phyloP scores from a whole-genome alignment of 2,113 vertebrate genomes.

The Aptenodytes forsteri region DNA sequence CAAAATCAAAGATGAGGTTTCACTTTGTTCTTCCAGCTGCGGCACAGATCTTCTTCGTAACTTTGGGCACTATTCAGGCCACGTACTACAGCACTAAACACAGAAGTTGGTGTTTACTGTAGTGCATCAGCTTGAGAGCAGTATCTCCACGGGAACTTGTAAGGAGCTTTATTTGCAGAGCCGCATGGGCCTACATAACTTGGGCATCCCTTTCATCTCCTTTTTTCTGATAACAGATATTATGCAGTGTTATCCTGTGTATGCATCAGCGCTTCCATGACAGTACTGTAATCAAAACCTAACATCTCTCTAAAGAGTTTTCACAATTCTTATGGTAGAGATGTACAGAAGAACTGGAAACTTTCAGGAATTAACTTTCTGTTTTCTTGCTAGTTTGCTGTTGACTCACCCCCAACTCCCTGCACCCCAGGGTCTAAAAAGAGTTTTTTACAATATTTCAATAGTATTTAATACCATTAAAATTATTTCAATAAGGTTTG shows the following conservation, averaged over 20 bases:
- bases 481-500: background rate
- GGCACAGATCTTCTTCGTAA: background rate
- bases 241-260: background rate
- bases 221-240: background rate
- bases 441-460: background rate
- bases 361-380: background rate
- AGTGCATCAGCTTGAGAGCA: background rate
- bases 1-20: background rate
- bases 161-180: background rate
- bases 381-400: background rate
- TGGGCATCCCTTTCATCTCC: background rate
- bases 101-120: background rate
- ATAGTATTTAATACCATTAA: background rate
- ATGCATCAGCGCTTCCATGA: background rate
- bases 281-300: background rate
- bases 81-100: background rate
- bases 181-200: background rate
- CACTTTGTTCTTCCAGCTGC: background rate
- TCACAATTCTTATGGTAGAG: background rate
- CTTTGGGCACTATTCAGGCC: background rate
- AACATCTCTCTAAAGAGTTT: background rate
- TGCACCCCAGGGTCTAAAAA: background rate
- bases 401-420: background rate
- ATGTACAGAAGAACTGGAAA: background rate
- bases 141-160: background rate